Evolutionary conservation across 2,113 vertebrate species (phyloP), one percentile per base, ranked within the genome.

Genomic region (Podarcis raffonei): DNA sequence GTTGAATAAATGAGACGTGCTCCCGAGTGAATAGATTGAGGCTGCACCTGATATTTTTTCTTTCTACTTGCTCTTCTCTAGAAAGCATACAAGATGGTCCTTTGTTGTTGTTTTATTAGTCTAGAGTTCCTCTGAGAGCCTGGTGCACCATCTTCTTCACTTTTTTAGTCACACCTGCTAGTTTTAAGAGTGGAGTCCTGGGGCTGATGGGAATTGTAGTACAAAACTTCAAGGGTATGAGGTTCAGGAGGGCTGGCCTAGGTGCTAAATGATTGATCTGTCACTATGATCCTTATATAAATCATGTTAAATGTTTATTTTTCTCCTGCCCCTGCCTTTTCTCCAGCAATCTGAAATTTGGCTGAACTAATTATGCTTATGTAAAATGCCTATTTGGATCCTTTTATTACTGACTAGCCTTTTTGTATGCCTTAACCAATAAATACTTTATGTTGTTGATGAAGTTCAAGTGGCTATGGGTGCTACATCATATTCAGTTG

Each of bases 341-440:
- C 42, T 81, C 23, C 5, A 9, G 35, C 35, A 1, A 2, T 27
- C 12, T 80, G 35, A 39, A 37, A 39, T 39, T 59, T 76, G 18
- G 27, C 2, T n/a, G 76, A 89, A 35, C 12, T 39, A 20, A 81
- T 85, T 83, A 69, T 20, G 13, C 57, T 1, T 76, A 87, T 57
- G 39, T 87, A 71, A 23, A 77, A 81, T 42, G n/a, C 74, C 35
- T 68, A 37, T 27, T 84, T 84, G 75, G 39, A 66, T 30, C 23
- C 80, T 7, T 66, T 90, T 32, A 32, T 81, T 20, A 84, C 48
- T 1, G 25, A 20, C 25, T 32, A 72, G 85, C 53, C 0, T 69
- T 90, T 85, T 90, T 39, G 76, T 89, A 83, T 94, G 88, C 88
- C 87, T 92, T 94, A 90, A 92, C 5, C 57, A 84, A 86, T 87